Evolutionary conservation across 1,140 invertebrate species (phyloP), one percentile per base, ranked within the genome.

Genomic region (Zaprionus ornatus): DNA sequence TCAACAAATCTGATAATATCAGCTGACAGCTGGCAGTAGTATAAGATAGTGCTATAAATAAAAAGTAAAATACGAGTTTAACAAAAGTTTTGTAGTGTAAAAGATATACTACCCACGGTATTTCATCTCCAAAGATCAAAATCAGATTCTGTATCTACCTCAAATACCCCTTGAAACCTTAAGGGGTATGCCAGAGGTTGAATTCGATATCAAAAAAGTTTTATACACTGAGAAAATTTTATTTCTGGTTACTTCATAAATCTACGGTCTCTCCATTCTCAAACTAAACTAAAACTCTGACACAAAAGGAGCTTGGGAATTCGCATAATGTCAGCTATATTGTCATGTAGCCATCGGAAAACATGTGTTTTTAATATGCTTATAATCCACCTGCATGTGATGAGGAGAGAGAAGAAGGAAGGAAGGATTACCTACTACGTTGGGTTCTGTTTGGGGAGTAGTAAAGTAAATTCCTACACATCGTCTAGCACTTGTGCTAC

Each of bases 391-490:
- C 45, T 50, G 45, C 45, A 50, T 50, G 12, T 23, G 10, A 50
- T 50, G 45, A 1, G 45, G 19, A 10, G 10, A 19, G 40, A n/a
- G n/a, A 25, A n/a, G 4, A 19, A 10, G 17, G n/a, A n/a, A n/a
- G 42, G 17, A 50, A 50, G 45, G 45, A 21, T 50, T 50, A 50
- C 40, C 40, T 45, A 45, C n/a, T 45, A 45, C 45, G 4, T 19
- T 1, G 42, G 3, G 9, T 19, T 19, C 42, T n/a, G 40, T 45
- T 45, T n/a, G 9, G n/a, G 42, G 40, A 6, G 42, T 10, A 10
- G 42, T 15, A 19, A 17, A 21, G 42, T 45, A 52, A 50, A 63
- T 52, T 27, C 52, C 60, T 32, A 45, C 60, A 63, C 19, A 50
- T 13, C 45, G 21, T 50, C 21, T 12, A 13, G 19, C 45, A 50